A percentile compares a stretch with the other conserved stretches of the same genome.
phyloP scores from a whole-genome alignment of 2,113 vertebrate species.

The Takifugu bimaculatus region DNA sequence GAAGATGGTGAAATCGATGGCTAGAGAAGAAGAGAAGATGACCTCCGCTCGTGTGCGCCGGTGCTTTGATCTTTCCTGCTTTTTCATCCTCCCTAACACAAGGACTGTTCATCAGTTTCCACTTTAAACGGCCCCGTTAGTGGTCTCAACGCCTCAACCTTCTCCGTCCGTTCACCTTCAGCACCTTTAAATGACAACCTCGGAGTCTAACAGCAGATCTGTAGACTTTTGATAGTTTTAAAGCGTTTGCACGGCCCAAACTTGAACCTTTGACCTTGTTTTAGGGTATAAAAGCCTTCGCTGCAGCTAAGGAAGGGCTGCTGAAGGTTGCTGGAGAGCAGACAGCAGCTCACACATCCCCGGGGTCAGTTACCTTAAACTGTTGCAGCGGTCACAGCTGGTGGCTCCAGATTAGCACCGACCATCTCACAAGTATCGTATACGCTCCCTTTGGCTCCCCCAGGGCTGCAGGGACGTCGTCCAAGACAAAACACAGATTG shows the following conservation, averaged over 20 bases:
- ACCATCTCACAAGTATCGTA: constrained; percentile 49
- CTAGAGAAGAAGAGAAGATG: constrained; percentile 9
- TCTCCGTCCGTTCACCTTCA: neutral
- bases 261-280: constrained; percentile 47
- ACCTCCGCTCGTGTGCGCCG: constrained; percentile 27
- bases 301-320: neutral
- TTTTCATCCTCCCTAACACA: constrained; percentile 39
- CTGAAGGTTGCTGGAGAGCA: constrained; percentile 1
- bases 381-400: constrained; percentile 13
- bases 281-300: neutral
- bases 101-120: constrained; percentile 1
- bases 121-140: constrained; percentile 12
- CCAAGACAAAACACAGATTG: constrained; percentile 50
- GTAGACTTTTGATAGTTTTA: too few species aligned
- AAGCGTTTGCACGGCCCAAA: constrained; percentile 17
- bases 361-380: constrained; percentile 22
- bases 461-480: constrained; percentile 21
- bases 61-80: constrained; percentile 36
- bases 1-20: constrained; percentile 33
- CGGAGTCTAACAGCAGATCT: too few species aligned
- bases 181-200: too few species aligned
- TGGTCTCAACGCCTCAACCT: neutral
- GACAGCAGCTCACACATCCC: constrained; percentile 1
- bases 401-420: constrained; percentile 21
- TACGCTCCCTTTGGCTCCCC: constrained; percentile 19